These are phyloP conservation scores for Diaperis boleti DNA, from an alignment of 2,888 invertebrate species.

Conservation along the genomic window DNA sequence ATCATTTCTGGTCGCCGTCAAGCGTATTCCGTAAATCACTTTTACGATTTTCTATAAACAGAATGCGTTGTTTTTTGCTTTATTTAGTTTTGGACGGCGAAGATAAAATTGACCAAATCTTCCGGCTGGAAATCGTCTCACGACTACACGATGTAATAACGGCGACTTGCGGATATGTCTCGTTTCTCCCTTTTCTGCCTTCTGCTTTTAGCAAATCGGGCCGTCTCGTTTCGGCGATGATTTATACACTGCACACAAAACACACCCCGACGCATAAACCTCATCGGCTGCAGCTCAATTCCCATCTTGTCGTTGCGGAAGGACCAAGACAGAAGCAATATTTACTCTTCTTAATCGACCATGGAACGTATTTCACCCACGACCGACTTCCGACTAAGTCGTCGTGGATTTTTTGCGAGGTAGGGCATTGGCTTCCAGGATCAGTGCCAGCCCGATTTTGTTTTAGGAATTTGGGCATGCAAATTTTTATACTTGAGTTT, in stretches of 20 bases:
- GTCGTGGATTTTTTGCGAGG: conserved; percentile 33
- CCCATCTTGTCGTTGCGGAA: conserved; percentile 21
- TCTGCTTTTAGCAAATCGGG: conserved; percentile 22
- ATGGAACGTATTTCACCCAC: conserved; percentile 59
- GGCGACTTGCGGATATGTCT: conserved; percentile 32
- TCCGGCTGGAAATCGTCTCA: conserved; percentile 47
- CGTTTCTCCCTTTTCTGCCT: conserved; percentile 29
- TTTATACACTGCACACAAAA: conserved; percentile 28
- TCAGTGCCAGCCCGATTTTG: too few relatives aligned
- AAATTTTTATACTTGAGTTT: too few relatives aligned
- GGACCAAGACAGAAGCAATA: conserved; percentile 33
- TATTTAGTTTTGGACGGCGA: conserved; percentile 48
- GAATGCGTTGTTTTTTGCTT: conserved; percentile 47
- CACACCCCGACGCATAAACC: conserved; percentile 4
- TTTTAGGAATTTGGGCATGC: too few relatives aligned
- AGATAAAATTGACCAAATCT: conserved; percentile 55
- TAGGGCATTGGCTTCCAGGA: too few relatives aligned
- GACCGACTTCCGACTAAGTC: conserved; percentile 47
- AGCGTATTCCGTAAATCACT: conserved; percentile 35
- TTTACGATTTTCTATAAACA: conserved; percentile 41
- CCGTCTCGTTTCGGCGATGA: conserved; percentile 24
- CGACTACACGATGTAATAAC: conserved; percentile 37
- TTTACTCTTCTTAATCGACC: conserved; percentile 56
- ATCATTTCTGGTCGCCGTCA: conserved; percentile 24
- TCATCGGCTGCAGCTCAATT: conserved; percentile 2